Conservation (phyloP, 2,113 vertebrate genomes). For the Sinocyclocheilus grahami region DNA sequence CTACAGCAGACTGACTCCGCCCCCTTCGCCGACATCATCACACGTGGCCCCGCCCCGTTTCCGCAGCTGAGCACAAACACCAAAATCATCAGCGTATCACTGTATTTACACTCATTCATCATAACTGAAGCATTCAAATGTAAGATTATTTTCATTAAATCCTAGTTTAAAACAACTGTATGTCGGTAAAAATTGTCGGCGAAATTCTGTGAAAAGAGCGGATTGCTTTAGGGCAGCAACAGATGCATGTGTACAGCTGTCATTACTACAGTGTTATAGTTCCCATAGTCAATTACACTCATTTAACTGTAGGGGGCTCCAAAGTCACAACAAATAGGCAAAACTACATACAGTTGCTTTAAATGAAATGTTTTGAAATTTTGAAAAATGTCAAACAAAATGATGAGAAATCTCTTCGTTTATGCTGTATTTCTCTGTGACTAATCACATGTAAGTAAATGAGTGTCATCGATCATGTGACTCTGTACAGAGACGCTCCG, state of each 20-base stretch:
- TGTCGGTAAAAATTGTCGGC: too few species aligned
- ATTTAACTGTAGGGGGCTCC: neutral
- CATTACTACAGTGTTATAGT: too few species aligned
- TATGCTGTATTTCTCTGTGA: neutral
- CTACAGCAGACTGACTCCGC: constrained; percentile 63
- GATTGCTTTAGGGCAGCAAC: too few species aligned
- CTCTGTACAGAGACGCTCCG: neutral
- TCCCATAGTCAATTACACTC: too few species aligned
- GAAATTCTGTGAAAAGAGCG: too few species aligned
- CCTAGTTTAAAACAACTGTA: too few species aligned
- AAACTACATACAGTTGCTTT: neutral
- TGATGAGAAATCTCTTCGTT: neutral
- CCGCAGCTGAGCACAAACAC: constrained; percentile 7
- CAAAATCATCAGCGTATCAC: neutral
- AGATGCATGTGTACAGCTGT: too few species aligned
- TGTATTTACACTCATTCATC: neutral
- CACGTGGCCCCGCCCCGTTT: constrained; percentile 65
- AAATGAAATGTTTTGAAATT: neutral
- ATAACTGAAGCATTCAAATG: neutral
- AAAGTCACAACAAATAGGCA: neutral
- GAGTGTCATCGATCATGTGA: neutral
- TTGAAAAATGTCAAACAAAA: neutral
- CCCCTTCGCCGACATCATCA: constrained; percentile 56
- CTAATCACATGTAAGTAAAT: neutral
- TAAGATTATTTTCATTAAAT: neutral